These are phyloP conservation scores for Ictalurus furcatus DNA, from an alignment of 2,113 vertebrate species.

Conservation along the genomic window DNA sequence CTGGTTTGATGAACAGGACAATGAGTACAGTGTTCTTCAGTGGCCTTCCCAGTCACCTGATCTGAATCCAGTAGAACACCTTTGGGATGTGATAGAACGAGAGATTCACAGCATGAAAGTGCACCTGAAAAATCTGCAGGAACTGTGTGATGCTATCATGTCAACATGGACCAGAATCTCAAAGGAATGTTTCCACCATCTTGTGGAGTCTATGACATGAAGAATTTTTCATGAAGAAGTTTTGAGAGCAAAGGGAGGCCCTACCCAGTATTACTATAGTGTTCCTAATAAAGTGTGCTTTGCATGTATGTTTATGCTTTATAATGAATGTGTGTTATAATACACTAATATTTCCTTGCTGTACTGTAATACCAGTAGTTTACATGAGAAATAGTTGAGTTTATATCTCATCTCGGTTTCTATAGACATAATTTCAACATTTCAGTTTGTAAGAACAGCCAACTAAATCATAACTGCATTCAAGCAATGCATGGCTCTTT, in stretches of 20 bases:
- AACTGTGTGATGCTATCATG: background rate
- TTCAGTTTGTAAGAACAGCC: background rate
- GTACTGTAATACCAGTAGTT: background rate
- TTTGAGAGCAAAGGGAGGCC: background rate
- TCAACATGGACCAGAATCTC: background rate
- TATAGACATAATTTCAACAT: background rate
- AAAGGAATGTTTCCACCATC: background rate
- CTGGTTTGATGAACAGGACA: background rate
- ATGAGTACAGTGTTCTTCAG: background rate
- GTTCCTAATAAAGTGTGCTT: background rate
- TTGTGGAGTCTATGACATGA: background rate
- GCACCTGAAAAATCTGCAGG: background rate
- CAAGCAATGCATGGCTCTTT: background rate
- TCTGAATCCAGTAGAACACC: background rate
- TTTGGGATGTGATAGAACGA: background rate
- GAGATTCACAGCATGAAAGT: background rate
- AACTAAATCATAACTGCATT: background rate
- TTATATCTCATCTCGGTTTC: background rate
- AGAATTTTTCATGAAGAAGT: background rate
- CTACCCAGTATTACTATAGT: background rate
- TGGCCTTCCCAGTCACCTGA: background rate
- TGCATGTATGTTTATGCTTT: background rate
- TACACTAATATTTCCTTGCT: background rate
- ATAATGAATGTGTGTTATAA: background rate
- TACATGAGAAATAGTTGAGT: background rate